phyloP scores from a whole-genome alignment of 2,888 invertebrate genomes.

The Agrochola lychnidis region DNA sequence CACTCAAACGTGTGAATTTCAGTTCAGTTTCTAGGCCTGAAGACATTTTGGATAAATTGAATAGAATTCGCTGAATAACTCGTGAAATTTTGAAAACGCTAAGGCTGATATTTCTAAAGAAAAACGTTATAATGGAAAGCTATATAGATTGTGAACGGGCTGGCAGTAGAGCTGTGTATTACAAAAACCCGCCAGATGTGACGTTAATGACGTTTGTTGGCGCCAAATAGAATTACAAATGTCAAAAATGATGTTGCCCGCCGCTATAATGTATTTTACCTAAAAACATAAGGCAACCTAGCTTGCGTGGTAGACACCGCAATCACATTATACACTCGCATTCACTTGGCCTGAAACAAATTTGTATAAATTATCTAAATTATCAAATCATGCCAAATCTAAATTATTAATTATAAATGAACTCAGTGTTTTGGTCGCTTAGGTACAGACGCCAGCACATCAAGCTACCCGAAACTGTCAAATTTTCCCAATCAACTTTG shows the following conservation, averaged over 20 bases:
- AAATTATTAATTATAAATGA: not conserved
- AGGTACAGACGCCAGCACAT: too few relatives aligned
- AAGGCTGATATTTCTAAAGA: not conserved
- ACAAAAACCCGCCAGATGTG: slow-evolving; percentile 18
- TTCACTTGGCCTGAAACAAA: not conserved
- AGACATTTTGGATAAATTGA: slow-evolving; percentile 74
- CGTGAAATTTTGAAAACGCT: slow-evolving; percentile 60
- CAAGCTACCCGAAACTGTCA: too few relatives aligned
- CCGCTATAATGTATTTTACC: not conserved
- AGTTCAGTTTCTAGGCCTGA: slow-evolving; percentile 81
- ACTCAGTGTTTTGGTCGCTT: not conserved
- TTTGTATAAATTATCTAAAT: not conserved
- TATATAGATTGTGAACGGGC: not conserved
- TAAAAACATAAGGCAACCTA: not conserved
- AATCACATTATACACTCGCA: not conserved
- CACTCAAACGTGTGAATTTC: slow-evolving; percentile 95
- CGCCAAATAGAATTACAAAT: slow-evolving; percentile 15
- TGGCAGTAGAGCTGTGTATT: too few relatives aligned
- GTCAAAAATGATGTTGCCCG: slow-evolving; percentile 12
- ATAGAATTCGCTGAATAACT: slow-evolving; percentile 36
- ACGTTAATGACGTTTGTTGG: slow-evolving; percentile 21
- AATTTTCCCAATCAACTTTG: too few relatives aligned
- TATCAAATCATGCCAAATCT: not conserved
- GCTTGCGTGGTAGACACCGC: not conserved
- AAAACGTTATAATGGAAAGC: not conserved